phyloP scores from a whole-genome alignment of 2,888 invertebrate genomes.

The Stegophylla sp. region DNA sequence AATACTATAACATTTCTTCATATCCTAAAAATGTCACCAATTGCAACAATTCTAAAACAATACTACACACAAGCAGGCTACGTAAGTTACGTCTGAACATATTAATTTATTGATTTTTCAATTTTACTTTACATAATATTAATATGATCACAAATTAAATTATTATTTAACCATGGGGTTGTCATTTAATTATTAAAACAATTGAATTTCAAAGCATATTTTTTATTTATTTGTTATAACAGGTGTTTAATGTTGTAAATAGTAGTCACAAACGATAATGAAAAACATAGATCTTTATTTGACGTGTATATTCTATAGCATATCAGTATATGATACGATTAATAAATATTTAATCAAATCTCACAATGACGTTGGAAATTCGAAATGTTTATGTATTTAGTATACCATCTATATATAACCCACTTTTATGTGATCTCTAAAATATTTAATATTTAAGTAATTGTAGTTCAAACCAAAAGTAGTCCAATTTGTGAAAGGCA shows the following conservation, averaged over 20 bases:
- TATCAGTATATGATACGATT: neutral
- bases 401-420: neutral
- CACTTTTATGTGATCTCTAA: conserved; percentile 13
- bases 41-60: too few species aligned
- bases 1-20: too few species aligned
- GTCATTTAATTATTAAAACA: too few species aligned
- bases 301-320: neutral
- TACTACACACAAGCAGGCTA: too few species aligned
- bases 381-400: neutral
- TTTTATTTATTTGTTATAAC: too few species aligned
- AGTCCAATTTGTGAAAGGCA: conserved; percentile 39
- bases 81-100: too few species aligned
- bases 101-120: too few species aligned
- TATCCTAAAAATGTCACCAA: too few species aligned
- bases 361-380: neutral
- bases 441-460: neutral
- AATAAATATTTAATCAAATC: neutral
- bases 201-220: too few species aligned
- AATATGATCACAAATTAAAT: too few species aligned
- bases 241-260: neutral
- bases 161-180: too few species aligned
- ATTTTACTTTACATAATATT: too few species aligned
- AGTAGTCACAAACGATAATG: neutral
- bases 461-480: conserved; percentile 21
- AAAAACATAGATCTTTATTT: neutral